Evolutionary conservation across 2,113 vertebrate species (phyloP), one percentile per base, ranked within the genome.

Genomic region (Pyrgilauda ruficollis): DNA sequence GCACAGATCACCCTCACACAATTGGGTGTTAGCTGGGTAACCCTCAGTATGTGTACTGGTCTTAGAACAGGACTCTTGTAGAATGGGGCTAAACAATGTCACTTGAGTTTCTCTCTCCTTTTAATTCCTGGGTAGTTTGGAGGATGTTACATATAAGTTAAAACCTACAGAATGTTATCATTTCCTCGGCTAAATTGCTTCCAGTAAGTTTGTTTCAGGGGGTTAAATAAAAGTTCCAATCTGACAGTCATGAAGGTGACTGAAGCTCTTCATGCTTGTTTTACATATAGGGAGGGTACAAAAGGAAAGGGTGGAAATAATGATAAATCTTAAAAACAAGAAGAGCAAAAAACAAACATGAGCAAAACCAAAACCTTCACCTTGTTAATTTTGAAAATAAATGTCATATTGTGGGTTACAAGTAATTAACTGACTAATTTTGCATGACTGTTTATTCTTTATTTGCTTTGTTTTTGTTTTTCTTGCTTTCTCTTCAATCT

Each of bases 401-500:
- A 59, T 86, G 83, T 95, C 94, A 77, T 97, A 86, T 93, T 97
- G 91, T 97, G 91, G 97, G 87, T 96, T 97, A 94, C 95, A 93
- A 90, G 49, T 97, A 93, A 94, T 95, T 97, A 95, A 96, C 94
- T 95, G 95, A 93, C 91, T 95, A 84, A 95, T 96, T 97, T 94
- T 97, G 95, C 96, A 92, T 96, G 96, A 96, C 91, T 98, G 88
- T 96, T 98, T 97, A 97, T 97, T 95, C 96, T 97, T 97, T 96
- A 94, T 97, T 98, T 98, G 97, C 98, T 98, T 98, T 97, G 94
- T 98, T 97, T 98, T 98, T 97, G 97, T 94, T 98, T 97, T 97
- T 97, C 97, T 98, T 97, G 94, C 98, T 98, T 98, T 98, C 98
- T 98, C 98, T 98, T 97, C 97, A 96, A 96, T 97, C 98, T 98